phyloP scores from a whole-genome alignment of 2,113 vertebrate species.

The Hemichromis elongatus region DNA sequence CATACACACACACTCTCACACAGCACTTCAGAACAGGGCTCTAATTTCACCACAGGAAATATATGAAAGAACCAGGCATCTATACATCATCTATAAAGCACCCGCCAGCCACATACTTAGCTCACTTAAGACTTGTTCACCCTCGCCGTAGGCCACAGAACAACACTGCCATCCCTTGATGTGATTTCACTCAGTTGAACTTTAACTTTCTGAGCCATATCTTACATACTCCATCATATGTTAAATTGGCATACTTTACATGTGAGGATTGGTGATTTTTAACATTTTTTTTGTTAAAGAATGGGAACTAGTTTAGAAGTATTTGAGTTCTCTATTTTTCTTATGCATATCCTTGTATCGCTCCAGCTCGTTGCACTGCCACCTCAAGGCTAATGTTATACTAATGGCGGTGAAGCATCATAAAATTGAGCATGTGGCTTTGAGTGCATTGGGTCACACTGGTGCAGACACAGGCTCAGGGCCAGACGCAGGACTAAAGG shows the following conservation, averaged over 20 bases:
- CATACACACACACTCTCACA: background rate
- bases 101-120: conserved; percentile 40
- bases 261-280: background rate
- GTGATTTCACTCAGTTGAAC: conserved; percentile 2
- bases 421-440: conserved; percentile 53
- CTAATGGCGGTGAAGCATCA: conserved; percentile 36
- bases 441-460: conserved; percentile 42
- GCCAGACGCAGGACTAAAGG: conserved; percentile 43
- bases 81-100: conserved; percentile 73
- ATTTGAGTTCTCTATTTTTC: background rate
- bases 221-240: background rate
- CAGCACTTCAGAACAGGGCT: conserved; percentile 48
- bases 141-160: background rate
- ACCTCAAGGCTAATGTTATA: conserved; percentile 32
- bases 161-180: conserved; percentile 9
- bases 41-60: conserved; percentile 73
- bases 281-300: background rate
- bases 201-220: background rate
- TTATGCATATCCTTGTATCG: background rate
- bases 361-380: background rate
- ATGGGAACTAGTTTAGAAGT: background rate
- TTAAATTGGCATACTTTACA: background rate
- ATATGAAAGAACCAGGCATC: conserved; percentile 71
- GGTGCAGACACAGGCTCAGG: conserved; percentile 27
- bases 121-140: conserved; percentile 28